These are phyloP conservation scores for Osmerus eperlanus DNA, from an alignment of 2,113 vertebrate genomes.

Conservation along the genomic window DNA sequence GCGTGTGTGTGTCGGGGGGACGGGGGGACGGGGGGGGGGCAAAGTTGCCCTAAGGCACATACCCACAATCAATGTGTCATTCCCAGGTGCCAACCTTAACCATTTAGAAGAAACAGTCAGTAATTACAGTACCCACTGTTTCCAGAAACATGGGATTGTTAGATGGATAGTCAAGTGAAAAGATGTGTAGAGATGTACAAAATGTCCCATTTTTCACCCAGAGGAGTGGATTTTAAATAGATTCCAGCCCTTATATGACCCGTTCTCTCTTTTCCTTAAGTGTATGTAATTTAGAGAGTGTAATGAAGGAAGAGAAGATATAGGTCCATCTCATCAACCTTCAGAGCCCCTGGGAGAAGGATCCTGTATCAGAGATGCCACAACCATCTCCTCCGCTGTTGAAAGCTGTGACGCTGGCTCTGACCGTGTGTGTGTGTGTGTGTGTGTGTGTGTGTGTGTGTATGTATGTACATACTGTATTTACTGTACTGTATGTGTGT, in stretches of 20 bases:
- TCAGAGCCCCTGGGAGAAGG: slow-evolving; percentile 55
- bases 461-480: too few relatives aligned
- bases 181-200: slow-evolving; percentile 62
- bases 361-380: slow-evolving; percentile 51
- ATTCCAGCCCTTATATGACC: slow-evolving; percentile 68
- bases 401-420: slow-evolving; percentile 55
- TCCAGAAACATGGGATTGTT: too few relatives aligned
- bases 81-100: too few relatives aligned
- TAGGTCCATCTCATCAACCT: slow-evolving; percentile 77
- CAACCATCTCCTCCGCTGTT: slow-evolving; percentile 47
- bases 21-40: too few relatives aligned
- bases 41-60: too few relatives aligned
- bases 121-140: background rate
- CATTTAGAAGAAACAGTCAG: background rate
- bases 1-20: too few relatives aligned
- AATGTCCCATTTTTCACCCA: slow-evolving; percentile 46
- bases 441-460: too few relatives aligned
- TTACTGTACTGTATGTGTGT: too few relatives aligned
- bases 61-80: too few relatives aligned
- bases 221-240: slow-evolving; percentile 73
- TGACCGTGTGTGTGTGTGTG: too few relatives aligned
- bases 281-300: slow-evolving; percentile 65
- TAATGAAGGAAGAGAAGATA: slow-evolving; percentile 61
- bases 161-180: slow-evolving; percentile 12
- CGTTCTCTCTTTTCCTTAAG: slow-evolving; percentile 53